Evolutionary conservation across 2,888 invertebrate genomes (phyloP), one percentile per base, ranked within the genome.

Genomic region (Trachelus troglodyta): DNA sequence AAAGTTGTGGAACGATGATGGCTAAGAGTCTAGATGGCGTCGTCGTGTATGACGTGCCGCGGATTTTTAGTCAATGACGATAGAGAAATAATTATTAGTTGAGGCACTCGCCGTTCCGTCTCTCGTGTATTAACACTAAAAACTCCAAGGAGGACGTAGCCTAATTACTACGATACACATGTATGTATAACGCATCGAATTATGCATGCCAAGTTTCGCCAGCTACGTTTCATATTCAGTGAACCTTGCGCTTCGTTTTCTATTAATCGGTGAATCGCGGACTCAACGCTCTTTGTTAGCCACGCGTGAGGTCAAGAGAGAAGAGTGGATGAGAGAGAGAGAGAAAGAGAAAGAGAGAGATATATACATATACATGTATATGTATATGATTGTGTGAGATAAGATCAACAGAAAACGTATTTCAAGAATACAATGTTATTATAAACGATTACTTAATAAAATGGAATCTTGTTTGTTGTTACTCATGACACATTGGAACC

Each of bases 401-500:
- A 56, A 15, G 56, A 56, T 56, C 23, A 23, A 56, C 56, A 56
- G 56, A 56, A 23, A 56, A 56, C 23, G 56, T 56, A 56, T 56
- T 56, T 56, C 79, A 83, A 87, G 85, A 85, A 86, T 84, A 86
- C 84, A 87, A 88, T 89, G 88, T 89, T 89, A 89, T 89, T 87
- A 89, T 89, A 89, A 89, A 89, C 83, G 82, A 89, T 86, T 88
- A 89, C 87, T 89, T 89, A 89, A 89, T 89, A 89, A 89, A 88
- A 87, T 85, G 83, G 82, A 88, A 89, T 89, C 86, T 89, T 88
- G 88, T 89, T 88, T 89, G 88, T 89, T 89, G 89, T 89, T 89
- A 89, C 87, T 89, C 87, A 79, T 87, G 85, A 84, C 86, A 84
- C 84, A 82, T 56, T 56, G 56, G 0, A 56, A 56, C 56, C 56